phyloP scores from a whole-genome alignment of 2,888 invertebrate species.

The Loripinus fragilis region DNA sequence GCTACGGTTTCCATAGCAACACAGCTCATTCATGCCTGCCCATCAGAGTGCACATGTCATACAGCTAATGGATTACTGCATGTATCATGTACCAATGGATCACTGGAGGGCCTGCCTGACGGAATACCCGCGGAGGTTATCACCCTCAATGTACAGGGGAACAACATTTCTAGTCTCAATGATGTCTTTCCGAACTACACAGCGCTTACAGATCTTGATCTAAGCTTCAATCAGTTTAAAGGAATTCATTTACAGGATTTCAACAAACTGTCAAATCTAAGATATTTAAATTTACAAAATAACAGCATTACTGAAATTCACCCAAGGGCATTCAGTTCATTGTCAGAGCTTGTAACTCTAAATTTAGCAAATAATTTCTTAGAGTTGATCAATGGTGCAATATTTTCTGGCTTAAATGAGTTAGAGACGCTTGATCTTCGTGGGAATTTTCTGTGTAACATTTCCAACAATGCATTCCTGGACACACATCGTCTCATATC shows the following conservation, averaged over 20 bases:
- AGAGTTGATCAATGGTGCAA: constrained; percentile 32
- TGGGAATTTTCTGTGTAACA: constrained; percentile 32
- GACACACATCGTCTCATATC: constrained; percentile 19
- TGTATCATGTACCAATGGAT: constrained; percentile 57
- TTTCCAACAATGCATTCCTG: constrained; percentile 56
- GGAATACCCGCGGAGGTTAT: constrained; percentile 50
- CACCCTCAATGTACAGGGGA: constrained; percentile 42
- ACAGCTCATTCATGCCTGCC: constrained; percentile 30
- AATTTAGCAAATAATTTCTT: constrained; percentile 56
- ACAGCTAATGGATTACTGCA: constrained; percentile 20
- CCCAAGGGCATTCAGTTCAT: constrained; percentile 27
- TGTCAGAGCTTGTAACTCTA: constrained; percentile 38
- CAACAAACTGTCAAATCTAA: constrained; percentile 32
- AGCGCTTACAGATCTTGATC: constrained; percentile 59
- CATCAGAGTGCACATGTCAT: constrained; percentile 47
- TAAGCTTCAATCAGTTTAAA: constrained; percentile 69
- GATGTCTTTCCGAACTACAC: constrained; percentile 58
- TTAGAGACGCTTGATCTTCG: constrained; percentile 38
- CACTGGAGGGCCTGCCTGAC: constrained; percentile 55
- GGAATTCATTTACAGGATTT: constrained; percentile 40
- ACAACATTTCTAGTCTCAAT: constrained; percentile 54
- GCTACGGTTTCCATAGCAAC: constrained; percentile 21
- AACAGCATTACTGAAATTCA: constrained; percentile 49
- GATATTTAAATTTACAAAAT: constrained; percentile 41
- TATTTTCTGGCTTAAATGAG: constrained; percentile 35